Conservation (phyloP, 2,797 vertebrate species). For the Enteromius afrohamiltoni region DNA sequence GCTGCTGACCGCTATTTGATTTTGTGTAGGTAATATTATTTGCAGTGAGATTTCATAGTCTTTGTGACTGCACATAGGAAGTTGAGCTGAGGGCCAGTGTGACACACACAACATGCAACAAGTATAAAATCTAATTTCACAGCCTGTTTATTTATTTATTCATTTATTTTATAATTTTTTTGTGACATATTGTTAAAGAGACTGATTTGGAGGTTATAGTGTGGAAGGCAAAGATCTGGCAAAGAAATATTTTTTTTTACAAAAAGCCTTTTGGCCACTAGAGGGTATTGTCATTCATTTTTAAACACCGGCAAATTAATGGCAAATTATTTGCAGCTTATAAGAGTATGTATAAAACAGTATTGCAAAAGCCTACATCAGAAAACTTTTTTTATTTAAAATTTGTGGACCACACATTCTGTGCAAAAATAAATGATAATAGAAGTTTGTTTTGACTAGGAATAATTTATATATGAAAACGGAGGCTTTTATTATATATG, state of each 20-base stretch:
- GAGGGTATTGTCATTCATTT: neutral
- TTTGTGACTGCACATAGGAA: constrained; percentile 57
- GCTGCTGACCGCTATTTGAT: too few species aligned
- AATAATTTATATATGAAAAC: neutral
- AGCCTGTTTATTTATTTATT: neutral
- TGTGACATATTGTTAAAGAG: neutral
- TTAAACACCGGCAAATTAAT: neutral
- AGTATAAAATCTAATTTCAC: constrained; percentile 35
- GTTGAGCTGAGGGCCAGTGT: constrained; percentile 67
- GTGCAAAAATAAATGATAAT: neutral
- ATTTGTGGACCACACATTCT: neutral
- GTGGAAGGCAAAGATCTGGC: neutral
- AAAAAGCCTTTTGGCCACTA: constrained; percentile 1
- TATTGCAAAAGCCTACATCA: neutral
- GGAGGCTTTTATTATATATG: neutral
- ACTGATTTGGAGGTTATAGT: neutral
- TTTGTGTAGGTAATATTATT: constrained; percentile 13
- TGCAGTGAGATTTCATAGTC: constrained; percentile 51
- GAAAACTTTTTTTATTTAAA: neutral
- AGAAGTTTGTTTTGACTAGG: neutral
- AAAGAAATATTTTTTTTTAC: neutral
- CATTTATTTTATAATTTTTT: too few species aligned
- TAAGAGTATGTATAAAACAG: neutral
- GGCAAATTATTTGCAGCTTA: neutral
- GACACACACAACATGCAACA: constrained; percentile 65